Percentiles rank a stretch among this genome's conserved stretches.
Conservation (phyloP, 2,888 invertebrate genomes). For the Stenchaetothrips biformis region DNA sequence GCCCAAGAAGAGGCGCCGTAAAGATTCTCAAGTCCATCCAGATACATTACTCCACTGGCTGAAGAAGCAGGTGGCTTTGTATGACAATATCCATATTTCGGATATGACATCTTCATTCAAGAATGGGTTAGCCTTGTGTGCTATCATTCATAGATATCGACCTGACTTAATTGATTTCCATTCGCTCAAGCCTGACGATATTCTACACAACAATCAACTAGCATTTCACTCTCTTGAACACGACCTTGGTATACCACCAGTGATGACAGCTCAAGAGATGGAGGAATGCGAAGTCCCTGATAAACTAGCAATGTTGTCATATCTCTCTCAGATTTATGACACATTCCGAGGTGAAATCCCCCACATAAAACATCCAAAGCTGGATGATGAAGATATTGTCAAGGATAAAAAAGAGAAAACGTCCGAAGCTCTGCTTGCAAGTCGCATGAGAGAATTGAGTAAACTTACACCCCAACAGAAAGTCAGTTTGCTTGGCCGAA, state of each 20-base stretch:
- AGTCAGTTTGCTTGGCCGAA: conserved; percentile 37
- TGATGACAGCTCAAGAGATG: conserved; percentile 74
- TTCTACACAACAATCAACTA: conserved; percentile 66
- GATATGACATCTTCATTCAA: conserved; percentile 68
- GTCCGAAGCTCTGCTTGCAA: conserved; percentile 31
- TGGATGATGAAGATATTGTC: conserved; percentile 49
- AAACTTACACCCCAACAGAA: conserved; percentile 36
- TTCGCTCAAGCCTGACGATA: conserved; percentile 58
- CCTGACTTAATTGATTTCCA: conserved; percentile 81
- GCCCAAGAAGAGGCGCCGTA: conserved; percentile 61
- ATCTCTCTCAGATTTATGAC: conserved; percentile 83
- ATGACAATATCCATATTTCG: conserved; percentile 55
- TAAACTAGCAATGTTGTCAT: conserved; percentile 69
- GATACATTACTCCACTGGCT: conserved; percentile 75
- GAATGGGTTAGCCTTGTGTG: conserved; percentile 62
- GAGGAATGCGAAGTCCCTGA: conserved; percentile 65
- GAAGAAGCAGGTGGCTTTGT: conserved; percentile 63
- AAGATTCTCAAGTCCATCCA: conserved; percentile 65
- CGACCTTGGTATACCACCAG: conserved; percentile 68
- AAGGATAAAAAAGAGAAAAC: conserved; percentile 33
- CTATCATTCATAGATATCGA: conserved; percentile 77
- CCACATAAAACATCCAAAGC: conserved; percentile 67
- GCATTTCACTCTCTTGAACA: conserved; percentile 83
- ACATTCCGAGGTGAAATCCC: conserved; percentile 90
- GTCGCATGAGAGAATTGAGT: conserved; percentile 34